These are phyloP conservation scores for Eumacrocentrus americanus DNA, from an alignment of 2,888 invertebrate genomes.

Conservation along the genomic window DNA sequence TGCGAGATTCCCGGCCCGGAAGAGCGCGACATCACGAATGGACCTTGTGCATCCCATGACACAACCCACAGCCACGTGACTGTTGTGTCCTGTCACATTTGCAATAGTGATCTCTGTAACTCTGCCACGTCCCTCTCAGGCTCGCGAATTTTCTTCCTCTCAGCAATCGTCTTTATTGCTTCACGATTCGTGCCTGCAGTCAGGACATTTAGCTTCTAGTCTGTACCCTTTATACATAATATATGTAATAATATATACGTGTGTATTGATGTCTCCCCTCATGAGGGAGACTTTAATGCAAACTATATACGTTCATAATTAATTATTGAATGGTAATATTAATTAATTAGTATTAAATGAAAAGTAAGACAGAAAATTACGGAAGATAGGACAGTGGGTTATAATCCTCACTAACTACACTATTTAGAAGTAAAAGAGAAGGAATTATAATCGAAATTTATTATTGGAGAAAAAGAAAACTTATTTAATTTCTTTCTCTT, in stretches of 20 bases:
- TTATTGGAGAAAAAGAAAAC: no score
- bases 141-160: constrained; percentile 41
- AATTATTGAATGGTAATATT: not conserved
- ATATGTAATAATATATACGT: not conserved
- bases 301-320: not conserved
- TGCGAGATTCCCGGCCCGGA: constrained; percentile 50
- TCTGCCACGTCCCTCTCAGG: constrained; percentile 47
- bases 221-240: not conserved
- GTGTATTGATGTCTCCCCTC: not conserved
- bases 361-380: not conserved
- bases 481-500: not conserved
- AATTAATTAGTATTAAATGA: not conserved
- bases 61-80: constrained; percentile 38
- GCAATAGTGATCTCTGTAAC: constrained; percentile 54
- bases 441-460: not conserved
- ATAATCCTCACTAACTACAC: no score
- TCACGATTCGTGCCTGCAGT: constrained; percentile 35
- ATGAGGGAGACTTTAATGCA: not conserved
- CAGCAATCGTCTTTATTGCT: constrained; percentile 36
- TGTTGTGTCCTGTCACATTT: constrained; percentile 55
- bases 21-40: constrained; percentile 49
- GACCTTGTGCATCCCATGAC: constrained; percentile 44
- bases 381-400: not conserved
- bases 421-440: not conserved
- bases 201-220: constrained; percentile 33